phyloP scores from a whole-genome alignment of 2,888 invertebrate genomes.

The Thera obeliscata region DNA sequence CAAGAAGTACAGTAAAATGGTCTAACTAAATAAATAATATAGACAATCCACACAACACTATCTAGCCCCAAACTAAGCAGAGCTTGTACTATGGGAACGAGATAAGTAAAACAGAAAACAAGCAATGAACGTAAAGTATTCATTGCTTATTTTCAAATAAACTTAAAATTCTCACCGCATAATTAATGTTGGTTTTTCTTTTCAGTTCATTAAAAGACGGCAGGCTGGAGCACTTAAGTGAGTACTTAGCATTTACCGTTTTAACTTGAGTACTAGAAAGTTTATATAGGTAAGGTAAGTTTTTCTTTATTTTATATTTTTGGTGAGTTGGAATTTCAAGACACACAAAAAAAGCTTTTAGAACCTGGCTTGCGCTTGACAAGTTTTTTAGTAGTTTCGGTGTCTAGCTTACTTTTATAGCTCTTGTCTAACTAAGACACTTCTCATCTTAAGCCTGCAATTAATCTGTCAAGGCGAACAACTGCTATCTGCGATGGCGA shows the following conservation, averaged over 20 bases:
- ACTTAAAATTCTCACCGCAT: slow-evolving; percentile 15
- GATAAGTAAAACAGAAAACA: no score
- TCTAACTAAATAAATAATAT: no score
- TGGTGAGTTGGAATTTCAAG: slow-evolving; percentile 1
- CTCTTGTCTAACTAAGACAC: no score
- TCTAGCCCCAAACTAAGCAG: no score
- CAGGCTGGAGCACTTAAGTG: slow-evolving; percentile 82
- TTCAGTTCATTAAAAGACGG: slow-evolving; percentile 70
- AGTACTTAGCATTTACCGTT: slow-evolving; percentile 51
- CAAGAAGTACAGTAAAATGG: no score
- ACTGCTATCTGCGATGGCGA: no score
- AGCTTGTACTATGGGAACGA: no score
- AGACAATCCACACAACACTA: no score
- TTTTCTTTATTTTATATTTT: neutral
- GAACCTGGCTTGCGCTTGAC: neutral
- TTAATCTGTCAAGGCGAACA: no score
- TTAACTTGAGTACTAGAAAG: slow-evolving; percentile 28
- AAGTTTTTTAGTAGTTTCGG: neutral
- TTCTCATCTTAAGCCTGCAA: no score
- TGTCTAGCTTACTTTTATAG: no score
- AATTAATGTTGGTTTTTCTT: slow-evolving; percentile 47
- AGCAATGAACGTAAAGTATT: neutral
- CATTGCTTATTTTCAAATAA: slow-evolving; percentile 14
- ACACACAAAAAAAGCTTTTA: neutral
- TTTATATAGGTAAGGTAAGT: slow-evolving; percentile 4